phyloP scores from a whole-genome alignment of 2,113 vertebrate genomes.

The Crotalus viridis region DNA sequence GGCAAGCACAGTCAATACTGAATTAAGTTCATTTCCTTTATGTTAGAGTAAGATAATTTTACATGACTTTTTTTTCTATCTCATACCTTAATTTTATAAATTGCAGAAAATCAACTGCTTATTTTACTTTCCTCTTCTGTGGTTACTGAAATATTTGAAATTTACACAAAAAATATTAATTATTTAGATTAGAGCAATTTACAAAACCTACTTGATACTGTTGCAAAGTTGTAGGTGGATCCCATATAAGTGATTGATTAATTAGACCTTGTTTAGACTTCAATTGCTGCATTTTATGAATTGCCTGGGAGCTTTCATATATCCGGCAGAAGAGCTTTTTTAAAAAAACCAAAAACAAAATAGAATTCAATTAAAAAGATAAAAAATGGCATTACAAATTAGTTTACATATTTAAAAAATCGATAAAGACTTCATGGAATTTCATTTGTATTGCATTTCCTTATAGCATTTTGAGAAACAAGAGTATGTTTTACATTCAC shows the following conservation, averaged over 20 bases:
- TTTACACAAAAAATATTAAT: not conserved
- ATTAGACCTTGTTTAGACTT: conserved; percentile 55
- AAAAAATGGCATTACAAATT: not conserved
- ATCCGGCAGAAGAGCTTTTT: conserved; percentile 85
- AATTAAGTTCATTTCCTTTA: not conserved
- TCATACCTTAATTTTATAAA: not conserved
- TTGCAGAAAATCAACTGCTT: not conserved
- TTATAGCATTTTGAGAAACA: not conserved
- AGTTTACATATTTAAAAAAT: not conserved
- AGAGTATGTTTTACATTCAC: not conserved
- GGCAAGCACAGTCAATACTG: not conserved
- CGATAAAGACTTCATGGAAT: not conserved
- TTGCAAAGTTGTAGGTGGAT: conserved; percentile 66
- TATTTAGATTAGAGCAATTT: not conserved
- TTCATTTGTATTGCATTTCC: not conserved
- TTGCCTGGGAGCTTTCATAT: conserved; percentile 85
- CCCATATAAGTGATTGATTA: conserved; percentile 44
- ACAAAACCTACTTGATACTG: conserved; percentile 75
- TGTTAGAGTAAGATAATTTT: not conserved
- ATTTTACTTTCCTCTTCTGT: not conserved
- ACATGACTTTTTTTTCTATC: not conserved
- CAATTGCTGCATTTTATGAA: conserved; percentile 80
- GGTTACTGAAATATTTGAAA: not conserved
- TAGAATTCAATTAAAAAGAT: conserved; percentile 8
- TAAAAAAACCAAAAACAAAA: conserved; percentile 37